Evolutionary conservation across 1,140 invertebrate genomes (phyloP).

Genomic region (Stegodyphus dumicola): DNA sequence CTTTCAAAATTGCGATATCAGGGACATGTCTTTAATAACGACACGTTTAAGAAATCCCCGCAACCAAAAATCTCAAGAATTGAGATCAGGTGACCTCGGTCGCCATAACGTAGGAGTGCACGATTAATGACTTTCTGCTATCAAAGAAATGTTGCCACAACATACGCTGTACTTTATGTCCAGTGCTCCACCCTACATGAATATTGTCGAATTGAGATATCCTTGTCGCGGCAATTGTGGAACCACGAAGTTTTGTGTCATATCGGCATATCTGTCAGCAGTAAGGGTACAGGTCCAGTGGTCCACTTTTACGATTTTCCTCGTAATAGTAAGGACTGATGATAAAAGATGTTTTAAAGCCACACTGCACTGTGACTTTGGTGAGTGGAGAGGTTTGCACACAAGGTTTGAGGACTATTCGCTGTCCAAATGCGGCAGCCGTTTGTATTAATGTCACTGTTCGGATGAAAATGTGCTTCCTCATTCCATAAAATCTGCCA

Average conservation of each 20-base stretch:
- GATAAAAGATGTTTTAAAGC: too few relatives aligned
- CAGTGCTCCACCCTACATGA: background rate
- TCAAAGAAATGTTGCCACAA: background rate
- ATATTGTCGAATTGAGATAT: too few relatives aligned
- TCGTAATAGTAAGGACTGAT: too few relatives aligned
- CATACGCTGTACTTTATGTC: background rate
- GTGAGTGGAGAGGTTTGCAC: too few relatives aligned
- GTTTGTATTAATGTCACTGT: too few relatives aligned
- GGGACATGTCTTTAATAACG: constrained; percentile 15
- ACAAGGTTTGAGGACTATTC: too few relatives aligned
- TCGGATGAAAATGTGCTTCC: too few relatives aligned
- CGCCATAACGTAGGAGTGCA: constrained; percentile 28
- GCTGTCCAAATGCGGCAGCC: too few relatives aligned
- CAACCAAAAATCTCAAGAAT: constrained; percentile 60
- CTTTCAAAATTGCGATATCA: constrained; percentile 29
- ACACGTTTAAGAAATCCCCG: constrained; percentile 60
- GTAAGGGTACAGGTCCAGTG: background rate
- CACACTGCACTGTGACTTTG: too few relatives aligned
- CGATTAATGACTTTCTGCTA: background rate
- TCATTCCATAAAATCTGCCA: too few relatives aligned
- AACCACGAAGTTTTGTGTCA: background rate
- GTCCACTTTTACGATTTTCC: too few relatives aligned
- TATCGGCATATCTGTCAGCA: background rate
- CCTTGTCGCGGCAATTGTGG: background rate
- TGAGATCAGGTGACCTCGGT: constrained; percentile 56